Evolutionary conservation across 2,797 vertebrate species (phyloP), one percentile per base, ranked within the genome.

Genomic region (Lutjanus argentimaculatus): DNA sequence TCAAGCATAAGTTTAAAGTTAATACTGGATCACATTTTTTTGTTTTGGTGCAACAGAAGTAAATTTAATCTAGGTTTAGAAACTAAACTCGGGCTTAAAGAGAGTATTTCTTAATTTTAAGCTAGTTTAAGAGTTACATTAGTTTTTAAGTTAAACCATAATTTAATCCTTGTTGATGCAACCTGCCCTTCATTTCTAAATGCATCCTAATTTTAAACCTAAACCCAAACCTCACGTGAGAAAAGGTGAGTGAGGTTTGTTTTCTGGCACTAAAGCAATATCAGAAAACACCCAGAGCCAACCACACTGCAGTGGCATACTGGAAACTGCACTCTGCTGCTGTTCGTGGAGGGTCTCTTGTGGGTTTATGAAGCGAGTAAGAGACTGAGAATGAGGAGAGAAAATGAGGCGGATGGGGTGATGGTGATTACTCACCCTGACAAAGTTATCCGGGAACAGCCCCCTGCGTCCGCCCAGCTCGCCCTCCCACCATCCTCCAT

Each of bases 401-500:
- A 63, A 11, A 72, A 40, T 13, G 9, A 66, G 25, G 46, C 12
- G 6, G 2, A 10, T 21, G 42, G n/a, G 1, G 2, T 46, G 11
- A 14, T 51, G 63, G 43, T 22, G 42, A 48, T 75, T 95, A 97
- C 98, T 98, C 96, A 99, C 98, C 97, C 98, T 97, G 95, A 99
- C 98, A 93, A 99, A 99, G 97, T 99, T 99, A 95, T 99, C 98
- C 71, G 98, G 98, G 95, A 99, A 99, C 87, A 99, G 96, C 89
- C 98, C 98, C 96, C 97, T 96, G 88, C 97, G 97, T 94, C 98
- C 98, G 53, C 96, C 97, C 94, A 99, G 95, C 96, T 99, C 98
- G 77, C 98, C 98, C 93, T 99, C 98, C 98, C 98, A 99, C 98
- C 98, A 99, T 86, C 98, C 98, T 89, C 98, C 98, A 88, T 98